Conservation (phyloP, 2,888 invertebrate species). For the Trichopria drosophilae region DNA sequence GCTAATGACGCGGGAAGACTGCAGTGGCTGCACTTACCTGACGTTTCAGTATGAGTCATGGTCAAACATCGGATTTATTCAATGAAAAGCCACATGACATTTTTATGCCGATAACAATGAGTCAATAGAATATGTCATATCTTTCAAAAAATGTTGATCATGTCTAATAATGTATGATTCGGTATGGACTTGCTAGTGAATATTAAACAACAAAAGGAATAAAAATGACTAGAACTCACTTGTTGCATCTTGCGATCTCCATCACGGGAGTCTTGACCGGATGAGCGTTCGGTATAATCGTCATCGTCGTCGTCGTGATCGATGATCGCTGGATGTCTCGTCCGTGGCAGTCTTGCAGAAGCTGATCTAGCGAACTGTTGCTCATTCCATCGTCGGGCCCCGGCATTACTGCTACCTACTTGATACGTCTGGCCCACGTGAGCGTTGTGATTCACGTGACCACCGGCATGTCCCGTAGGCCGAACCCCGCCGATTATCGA, state of each 20-base stretch:
- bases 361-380: conserved; percentile 77
- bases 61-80: too few relatives aligned
- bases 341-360: conserved; percentile 75
- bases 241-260: conserved; percentile 77
- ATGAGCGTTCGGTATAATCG: conserved; percentile 54
- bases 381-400: conserved; percentile 46
- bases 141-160: neutral
- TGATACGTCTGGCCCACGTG: conserved; percentile 34
- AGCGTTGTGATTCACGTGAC: conserved; percentile 24
- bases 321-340: conserved; percentile 50
- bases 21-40: conserved; percentile 22
- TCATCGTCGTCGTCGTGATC: conserved; percentile 59
- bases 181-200: conserved; percentile 1
- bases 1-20: conserved; percentile 28
- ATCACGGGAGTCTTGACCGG: conserved; percentile 61
- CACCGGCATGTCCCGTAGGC: conserved; percentile 34
- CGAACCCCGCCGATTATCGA: conserved; percentile 39
- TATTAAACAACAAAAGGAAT: neutral
- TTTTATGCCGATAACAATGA: too few relatives aligned
- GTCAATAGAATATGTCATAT: too few relatives aligned
- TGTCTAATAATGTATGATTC: neutral
- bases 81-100: too few relatives aligned
- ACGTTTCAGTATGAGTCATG: too few relatives aligned
- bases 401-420: conserved; percentile 40
- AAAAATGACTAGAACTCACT: conserved; percentile 49